phyloP scores from a whole-genome alignment of 1,140 invertebrate genomes.

The Eumaeus atala region DNA sequence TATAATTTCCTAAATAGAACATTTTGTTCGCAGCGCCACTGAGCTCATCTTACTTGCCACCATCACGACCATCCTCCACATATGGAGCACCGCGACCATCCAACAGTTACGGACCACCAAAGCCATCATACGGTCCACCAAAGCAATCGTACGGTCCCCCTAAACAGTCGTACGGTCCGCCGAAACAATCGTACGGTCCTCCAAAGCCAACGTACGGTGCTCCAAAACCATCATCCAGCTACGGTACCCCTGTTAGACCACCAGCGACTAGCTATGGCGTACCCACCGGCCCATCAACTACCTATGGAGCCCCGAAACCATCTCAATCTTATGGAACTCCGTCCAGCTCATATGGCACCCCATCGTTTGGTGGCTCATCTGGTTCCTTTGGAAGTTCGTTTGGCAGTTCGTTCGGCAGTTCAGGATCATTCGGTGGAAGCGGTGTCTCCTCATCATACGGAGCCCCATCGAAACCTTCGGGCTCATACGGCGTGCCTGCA shows the following conservation, averaged over 20 bases:
- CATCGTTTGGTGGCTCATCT: constrained; percentile 25
- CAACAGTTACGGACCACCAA: constrained; percentile 32
- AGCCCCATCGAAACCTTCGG: constrained; percentile 32
- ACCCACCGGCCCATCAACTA: constrained; percentile 55
- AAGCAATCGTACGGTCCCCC: constrained; percentile 44
- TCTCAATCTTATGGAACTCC: constrained; percentile 54
- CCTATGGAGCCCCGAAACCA: constrained; percentile 36
- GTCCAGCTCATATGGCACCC: constrained; percentile 45
- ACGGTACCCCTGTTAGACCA: constrained; percentile 45
- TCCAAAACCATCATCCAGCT: constrained; percentile 33
- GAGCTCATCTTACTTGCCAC: constrained; percentile 61
- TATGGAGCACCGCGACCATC: constrained; percentile 38
- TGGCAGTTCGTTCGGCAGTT: constrained; percentile 40
- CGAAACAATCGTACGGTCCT: constrained; percentile 47
- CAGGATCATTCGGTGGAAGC: constrained; percentile 43
- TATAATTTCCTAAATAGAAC: no score
- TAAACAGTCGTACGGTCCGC: constrained; percentile 39
- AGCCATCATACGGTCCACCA: constrained; percentile 46
- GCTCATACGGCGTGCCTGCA: constrained; percentile 26
- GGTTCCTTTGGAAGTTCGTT: constrained; percentile 26
- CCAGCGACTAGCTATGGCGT: constrained; percentile 68
- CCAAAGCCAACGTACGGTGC: constrained; percentile 59
- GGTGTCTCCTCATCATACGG: constrained; percentile 41
- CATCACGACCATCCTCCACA: constrained; percentile 58
- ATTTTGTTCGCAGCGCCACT: constrained; percentile 52